phyloP scores from a whole-genome alignment of 2,113 vertebrate species.

The Trematocara stigmaticum region DNA sequence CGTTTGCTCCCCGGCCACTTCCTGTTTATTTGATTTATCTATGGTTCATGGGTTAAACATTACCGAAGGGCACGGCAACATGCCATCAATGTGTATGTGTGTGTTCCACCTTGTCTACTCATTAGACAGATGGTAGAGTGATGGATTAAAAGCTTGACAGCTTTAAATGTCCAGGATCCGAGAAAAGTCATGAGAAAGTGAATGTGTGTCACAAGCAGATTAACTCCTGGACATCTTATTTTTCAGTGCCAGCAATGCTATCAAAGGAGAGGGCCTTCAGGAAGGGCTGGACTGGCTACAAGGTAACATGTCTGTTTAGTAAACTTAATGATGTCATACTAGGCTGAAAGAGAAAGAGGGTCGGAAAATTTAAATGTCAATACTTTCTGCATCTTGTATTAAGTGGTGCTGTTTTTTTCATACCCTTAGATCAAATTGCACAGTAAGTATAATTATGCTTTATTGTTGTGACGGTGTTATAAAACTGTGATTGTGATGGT shows the following conservation, averaged over 20 bases:
- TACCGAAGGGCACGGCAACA: neutral
- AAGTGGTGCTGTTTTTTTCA: slow-evolving; percentile 43
- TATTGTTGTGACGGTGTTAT: neutral
- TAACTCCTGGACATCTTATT: slow-evolving; percentile 11
- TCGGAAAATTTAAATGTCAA: neutral
- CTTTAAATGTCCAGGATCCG: slow-evolving; percentile 17
- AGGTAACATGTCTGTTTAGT: slow-evolving; percentile 70
- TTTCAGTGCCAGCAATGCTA: slow-evolving; percentile 90
- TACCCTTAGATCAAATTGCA: slow-evolving; percentile 85
- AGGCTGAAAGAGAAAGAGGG: neutral
- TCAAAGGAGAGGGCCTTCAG: slow-evolving; percentile 93
- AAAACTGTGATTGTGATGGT: neutral
- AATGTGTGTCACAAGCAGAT: slow-evolving; percentile 7
- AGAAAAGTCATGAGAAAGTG: slow-evolving; percentile 36
- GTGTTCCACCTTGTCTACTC: slow-evolving; percentile 20
- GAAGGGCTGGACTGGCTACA: slow-evolving; percentile 98
- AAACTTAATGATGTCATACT: neutral
- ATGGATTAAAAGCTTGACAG: slow-evolving; percentile 40
- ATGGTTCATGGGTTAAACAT: slow-evolving; percentile 7
- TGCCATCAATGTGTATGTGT: neutral
- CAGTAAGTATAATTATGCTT: slow-evolving; percentile 78
- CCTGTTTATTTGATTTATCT: neutral
- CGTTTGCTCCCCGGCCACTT: neutral
- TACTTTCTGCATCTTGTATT: neutral
- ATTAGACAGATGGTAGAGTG: slow-evolving; percentile 53